Evolutionary conservation across 2,113 vertebrate species (phyloP), one percentile per base, ranked within the genome.

Genomic region (Erinaceus europaeus): DNA sequence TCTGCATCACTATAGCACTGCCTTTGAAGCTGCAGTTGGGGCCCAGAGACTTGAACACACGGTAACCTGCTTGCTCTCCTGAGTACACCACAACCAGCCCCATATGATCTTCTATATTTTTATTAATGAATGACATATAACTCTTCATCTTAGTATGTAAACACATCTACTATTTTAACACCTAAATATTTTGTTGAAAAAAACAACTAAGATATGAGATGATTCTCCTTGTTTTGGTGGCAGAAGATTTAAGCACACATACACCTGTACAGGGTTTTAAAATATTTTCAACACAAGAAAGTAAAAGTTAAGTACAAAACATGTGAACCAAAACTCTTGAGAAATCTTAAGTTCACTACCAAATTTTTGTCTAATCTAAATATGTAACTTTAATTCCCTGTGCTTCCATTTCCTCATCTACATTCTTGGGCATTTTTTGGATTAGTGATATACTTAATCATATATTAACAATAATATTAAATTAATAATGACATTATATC

Each of bases 321-420:
- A 38, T n/a, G n/a, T 67, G 20, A 40, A 27, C 32, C 73, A 44
- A n/a, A 46, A 21, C 73, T 52, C 27, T 67, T 88, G 3, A 10
- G 44, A 11, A 69, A 78, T 75, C 8, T 4, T 69, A 17, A 9
- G 73, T 91, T 73, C 14, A 69, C 27, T 10, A 83, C 57, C 67
- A 36, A 78, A 38, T 61, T 83, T 57, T 23, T 78, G 12, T 64
- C 9, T 81, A 52, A 86, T 42, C 32, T 38, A 68, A n/a, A 29
- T 5, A 69, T 42, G 23, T 50, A 53, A 59, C 50, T 67, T 40
- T 64, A 44, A 61, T 72, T 48, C 34, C 36, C 27, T 80, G 5
- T 82, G n/a, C 62, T 87, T 92, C 29, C 40, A 64, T 86, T 92
- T 76, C 18, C 32, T 81, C 34, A 40, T 61, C 48, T 73, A 59